Base-by-base conservation (phyloP, 2,113 vertebrate species). In the Pimephales promelas region DNA sequence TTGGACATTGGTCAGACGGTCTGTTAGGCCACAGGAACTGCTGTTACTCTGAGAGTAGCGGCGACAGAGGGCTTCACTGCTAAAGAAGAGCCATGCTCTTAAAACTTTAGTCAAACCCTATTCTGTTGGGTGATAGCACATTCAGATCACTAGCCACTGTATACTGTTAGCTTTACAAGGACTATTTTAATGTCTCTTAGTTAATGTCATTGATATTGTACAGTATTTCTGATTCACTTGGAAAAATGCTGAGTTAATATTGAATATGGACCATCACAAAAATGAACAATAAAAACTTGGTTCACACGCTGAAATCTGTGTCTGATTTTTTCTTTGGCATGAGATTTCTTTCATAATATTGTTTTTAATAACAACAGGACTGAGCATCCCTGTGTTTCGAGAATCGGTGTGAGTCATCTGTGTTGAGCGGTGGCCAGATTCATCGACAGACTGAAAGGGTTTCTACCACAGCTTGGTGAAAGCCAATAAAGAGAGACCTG, bases 201-300 rank as follows among this genome's bases (percentile, higher is more conserved):
- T 88, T 79, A 86, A 64, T 88, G 87, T 88, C 85, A 86, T 88
- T 81, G 87, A 85, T 87, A 88, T 86, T 88, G 87, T 88, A 86
- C 87, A 88, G 87, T 86, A 88, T 88, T 88, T 85, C 85, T 79
- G 62, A 87, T 80, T 83, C 81, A 83, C 84, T 87, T 87, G 83
- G 81, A 43, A 71, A 83, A 54, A 76, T 22, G 66, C 68, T 61
- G 24, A 77, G 24, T 71, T 87, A 87, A 72, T 83, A 81, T 66
- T 87, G 61, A 85, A 83, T 76, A 81, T 76, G 76, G 81, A 85
- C 76, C 77, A 85, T 77, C 81, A 87, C 70, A 61, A 82, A 84
- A 79, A 68, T 45, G 10, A 84, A 82, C 57, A 87, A 87, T 87
- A 87, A 87, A 87, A 79, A 83, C 76, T 85, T 85, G 82, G 79